Conservation (phyloP, 1,140 invertebrate genomes). For the Lethrus apterus region DNA sequence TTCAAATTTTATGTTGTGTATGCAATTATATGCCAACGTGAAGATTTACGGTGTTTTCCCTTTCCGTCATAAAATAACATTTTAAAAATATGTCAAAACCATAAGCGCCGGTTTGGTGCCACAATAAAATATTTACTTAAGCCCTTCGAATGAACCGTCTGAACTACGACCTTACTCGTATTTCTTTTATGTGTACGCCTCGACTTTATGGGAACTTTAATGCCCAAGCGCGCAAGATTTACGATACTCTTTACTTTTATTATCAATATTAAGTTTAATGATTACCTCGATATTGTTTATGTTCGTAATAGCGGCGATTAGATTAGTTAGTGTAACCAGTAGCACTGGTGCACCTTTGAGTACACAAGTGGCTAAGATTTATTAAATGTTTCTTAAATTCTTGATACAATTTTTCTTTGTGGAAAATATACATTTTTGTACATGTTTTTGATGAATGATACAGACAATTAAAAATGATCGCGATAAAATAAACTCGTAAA, state of each 20-base stretch:
- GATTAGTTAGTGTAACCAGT: conserved; percentile 11
- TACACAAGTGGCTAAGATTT: no score
- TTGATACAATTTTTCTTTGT: no score
- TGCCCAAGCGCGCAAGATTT: conserved; percentile 2
- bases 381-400: no score
- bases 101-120: conserved; percentile 8
- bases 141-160: conserved; percentile 1
- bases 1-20: no score
- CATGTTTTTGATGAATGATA: no score
- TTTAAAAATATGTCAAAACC: conserved; percentile 9
- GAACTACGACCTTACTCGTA: conserved; percentile 11
- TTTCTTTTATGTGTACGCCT: conserved; percentile 6
- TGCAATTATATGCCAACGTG: no score
- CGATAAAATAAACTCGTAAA: no score
- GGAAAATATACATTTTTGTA: no score
- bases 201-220: conserved; percentile 8
- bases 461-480: no score
- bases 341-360: no score
- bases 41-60: no score
- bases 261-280: conserved; percentile 13
- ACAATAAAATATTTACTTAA: conserved; percentile 10
- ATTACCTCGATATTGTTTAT: conserved; percentile 12
- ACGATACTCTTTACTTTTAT: conserved; percentile 7
- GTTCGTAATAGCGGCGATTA: conserved; percentile 12
- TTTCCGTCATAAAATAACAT: no score